Conservation (phyloP, 2,888 invertebrate genomes). For the Tetragnatha montana region DNA sequence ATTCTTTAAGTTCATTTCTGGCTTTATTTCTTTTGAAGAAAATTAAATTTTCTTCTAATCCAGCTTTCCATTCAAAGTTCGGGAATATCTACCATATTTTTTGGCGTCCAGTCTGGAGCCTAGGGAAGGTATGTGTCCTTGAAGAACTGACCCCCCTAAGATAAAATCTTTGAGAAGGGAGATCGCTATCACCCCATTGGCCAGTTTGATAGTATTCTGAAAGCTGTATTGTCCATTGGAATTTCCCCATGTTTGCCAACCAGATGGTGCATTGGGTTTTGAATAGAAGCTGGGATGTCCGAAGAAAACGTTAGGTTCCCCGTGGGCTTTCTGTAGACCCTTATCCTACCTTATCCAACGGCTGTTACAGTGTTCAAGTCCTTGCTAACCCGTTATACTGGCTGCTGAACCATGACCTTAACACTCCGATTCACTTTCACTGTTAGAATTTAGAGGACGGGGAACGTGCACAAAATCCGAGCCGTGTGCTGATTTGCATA, state of each 20-base stretch:
- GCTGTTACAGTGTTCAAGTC: conserved; percentile 30
- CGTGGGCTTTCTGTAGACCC: conserved; percentile 42
- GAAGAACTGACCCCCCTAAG: background rate
- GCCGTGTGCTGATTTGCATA: too few relatives aligned
- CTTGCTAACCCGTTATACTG: conserved; percentile 66
- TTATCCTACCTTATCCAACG: conserved; percentile 53
- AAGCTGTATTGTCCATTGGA: conserved; percentile 25
- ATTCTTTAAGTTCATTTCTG: too few relatives aligned
- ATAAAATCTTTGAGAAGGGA: conserved; percentile 8
- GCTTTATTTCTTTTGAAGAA: too few relatives aligned
- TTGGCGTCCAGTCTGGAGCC: background rate
- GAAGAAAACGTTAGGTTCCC: conserved; percentile 49
- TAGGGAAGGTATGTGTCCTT: background rate
- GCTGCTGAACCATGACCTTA: conserved; percentile 58
- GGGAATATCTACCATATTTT: too few relatives aligned
- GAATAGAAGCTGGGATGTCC: conserved; percentile 9
- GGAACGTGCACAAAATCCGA: conserved; percentile 3
- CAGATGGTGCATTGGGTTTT: conserved; percentile 57
- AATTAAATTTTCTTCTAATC: too few relatives aligned
- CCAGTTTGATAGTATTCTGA: conserved; percentile 12
- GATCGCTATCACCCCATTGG: conserved; percentile 26
- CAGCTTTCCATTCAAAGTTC: too few relatives aligned
- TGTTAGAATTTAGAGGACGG: conserved; percentile 2
- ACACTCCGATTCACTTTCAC: conserved; percentile 62
- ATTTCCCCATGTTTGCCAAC: conserved; percentile 28